These are phyloP conservation scores for Ramphastos sulfuratus DNA, from an alignment of 2,113 vertebrate genomes.

Conservation along the genomic window DNA sequence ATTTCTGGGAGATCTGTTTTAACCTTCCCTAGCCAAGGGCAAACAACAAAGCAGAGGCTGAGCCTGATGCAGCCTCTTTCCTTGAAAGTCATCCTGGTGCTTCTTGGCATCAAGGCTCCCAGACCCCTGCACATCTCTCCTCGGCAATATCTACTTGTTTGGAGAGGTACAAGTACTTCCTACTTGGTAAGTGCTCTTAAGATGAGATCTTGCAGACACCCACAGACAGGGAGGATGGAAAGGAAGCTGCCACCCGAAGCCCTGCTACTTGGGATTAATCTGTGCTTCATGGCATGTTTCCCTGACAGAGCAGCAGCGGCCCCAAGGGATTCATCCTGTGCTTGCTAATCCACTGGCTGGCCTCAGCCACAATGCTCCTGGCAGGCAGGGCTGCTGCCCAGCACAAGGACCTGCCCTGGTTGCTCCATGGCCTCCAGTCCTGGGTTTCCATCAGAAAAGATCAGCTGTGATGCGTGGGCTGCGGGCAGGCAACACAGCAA, in stretches of 20 bases:
- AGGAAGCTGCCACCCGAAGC: background rate
- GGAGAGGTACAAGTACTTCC: slow-evolving; percentile 25
- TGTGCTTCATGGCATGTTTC: background rate
- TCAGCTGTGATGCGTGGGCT: slow-evolving; percentile 42
- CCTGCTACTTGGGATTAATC: background rate
- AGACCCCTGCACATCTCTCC: background rate
- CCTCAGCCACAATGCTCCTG: background rate
- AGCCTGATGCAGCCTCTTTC: background rate
- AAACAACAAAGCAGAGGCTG: background rate
- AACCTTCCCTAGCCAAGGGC: background rate
- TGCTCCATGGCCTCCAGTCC: background rate
- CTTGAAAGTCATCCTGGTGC: background rate
- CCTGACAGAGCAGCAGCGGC: background rate
- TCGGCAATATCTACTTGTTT: background rate
- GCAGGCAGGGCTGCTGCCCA: background rate
- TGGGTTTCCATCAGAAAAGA: slow-evolving; percentile 41
- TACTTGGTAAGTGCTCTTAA: background rate
- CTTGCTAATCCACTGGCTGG: background rate
- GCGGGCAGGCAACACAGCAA: background rate
- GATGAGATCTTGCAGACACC: background rate
- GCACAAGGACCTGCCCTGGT: background rate
- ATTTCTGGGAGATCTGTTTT: background rate
- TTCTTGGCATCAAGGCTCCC: background rate
- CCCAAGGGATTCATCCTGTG: background rate
- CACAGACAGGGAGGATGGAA: background rate